Evolutionary conservation across 2,797 vertebrate genomes (phyloP), one percentile per base, ranked within the genome.

Genomic region (Poeciliopsis paucimaculata): DNA sequence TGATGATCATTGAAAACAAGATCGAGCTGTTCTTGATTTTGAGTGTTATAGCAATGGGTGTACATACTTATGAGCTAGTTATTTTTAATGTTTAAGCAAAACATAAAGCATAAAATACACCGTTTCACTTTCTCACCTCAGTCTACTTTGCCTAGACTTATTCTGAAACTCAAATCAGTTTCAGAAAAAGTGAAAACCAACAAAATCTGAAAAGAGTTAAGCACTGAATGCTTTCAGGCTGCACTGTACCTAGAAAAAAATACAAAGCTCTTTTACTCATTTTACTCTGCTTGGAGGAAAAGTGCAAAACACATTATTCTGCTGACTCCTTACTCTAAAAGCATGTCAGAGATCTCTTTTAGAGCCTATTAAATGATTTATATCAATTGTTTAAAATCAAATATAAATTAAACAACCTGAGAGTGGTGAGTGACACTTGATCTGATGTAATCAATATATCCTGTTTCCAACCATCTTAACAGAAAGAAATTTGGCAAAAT

Each of bases 371-470:
- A 68, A 0, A 28, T 36, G 1, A 47, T 64, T 34, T 60, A 77
- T 75, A 51, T 72, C 9, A 77, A 66, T 57, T 49, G 34, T 75
- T 81, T 34, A 75, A 77, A 84, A 77, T 39, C 1, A 72, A 77
- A 49, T 77, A 76, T 49, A 71, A 39, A 73, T 26, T 55, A n/a
- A 73, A 76, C 11, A 78, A 1, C 28, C 26, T 18, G 34, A 73
- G 66, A 77, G 70, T 39, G 4, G 45, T 18, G 26, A 43, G 70
- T 43, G 77, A 77, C 78, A 73, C 51, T 18, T 51, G 15, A 49
- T 7, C 8, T 18, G 18, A 46, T n/a, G 34, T 15, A 66, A 4
- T 26, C 11, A 70, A 70, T 43, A 23, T 43, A 12, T 70, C 39
- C 36, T 43, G 41, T 45, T 45, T 70, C 9, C 41, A 71, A 3